Conservation (phyloP, 2,888 invertebrate genomes). For the Apamea sordens region DNA sequence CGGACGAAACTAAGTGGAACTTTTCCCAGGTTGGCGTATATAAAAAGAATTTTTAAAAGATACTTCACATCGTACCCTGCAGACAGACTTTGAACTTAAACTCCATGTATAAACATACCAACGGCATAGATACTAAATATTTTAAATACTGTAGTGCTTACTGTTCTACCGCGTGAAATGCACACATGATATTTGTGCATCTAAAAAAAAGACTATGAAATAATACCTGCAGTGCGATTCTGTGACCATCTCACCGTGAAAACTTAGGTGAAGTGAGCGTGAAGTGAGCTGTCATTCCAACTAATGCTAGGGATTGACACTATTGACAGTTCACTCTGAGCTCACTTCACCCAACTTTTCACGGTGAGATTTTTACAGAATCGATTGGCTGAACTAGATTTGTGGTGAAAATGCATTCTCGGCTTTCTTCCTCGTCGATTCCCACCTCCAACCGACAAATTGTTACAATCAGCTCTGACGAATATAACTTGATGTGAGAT, state of each 20-base stretch:
- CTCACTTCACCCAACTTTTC: too few relatives aligned
- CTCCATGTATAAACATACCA: slow-evolving; percentile 35
- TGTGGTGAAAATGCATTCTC: not conserved
- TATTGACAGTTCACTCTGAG: too few relatives aligned
- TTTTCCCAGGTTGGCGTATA: slow-evolving; percentile 84
- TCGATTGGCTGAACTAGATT: too few relatives aligned
- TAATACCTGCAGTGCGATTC: too few relatives aligned
- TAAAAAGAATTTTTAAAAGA: slow-evolving; percentile 88
- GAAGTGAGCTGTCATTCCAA: too few relatives aligned
- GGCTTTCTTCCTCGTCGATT: slow-evolving; percentile 18
- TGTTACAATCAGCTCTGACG: slow-evolving; percentile 45
- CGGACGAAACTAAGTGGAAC: slow-evolving; percentile 87
- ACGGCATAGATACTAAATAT: slow-evolving; percentile 11
- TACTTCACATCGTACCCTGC: slow-evolving; percentile 78
- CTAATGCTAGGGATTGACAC: too few relatives aligned
- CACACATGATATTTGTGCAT: not conserved
- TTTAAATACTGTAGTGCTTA: slow-evolving; percentile 16
- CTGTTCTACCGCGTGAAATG: not conserved
- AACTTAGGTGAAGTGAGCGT: too few relatives aligned
- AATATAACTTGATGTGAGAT: slow-evolving; percentile 57
- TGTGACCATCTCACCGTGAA: too few relatives aligned
- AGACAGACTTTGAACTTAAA: slow-evolving; percentile 77
- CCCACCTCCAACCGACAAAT: slow-evolving; percentile 30
- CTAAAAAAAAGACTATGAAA: not conserved
- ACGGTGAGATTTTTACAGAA: too few relatives aligned